These are phyloP conservation scores for Odontesthes bonariensis DNA, from an alignment of 2,113 vertebrate species.

Conservation along the genomic window DNA sequence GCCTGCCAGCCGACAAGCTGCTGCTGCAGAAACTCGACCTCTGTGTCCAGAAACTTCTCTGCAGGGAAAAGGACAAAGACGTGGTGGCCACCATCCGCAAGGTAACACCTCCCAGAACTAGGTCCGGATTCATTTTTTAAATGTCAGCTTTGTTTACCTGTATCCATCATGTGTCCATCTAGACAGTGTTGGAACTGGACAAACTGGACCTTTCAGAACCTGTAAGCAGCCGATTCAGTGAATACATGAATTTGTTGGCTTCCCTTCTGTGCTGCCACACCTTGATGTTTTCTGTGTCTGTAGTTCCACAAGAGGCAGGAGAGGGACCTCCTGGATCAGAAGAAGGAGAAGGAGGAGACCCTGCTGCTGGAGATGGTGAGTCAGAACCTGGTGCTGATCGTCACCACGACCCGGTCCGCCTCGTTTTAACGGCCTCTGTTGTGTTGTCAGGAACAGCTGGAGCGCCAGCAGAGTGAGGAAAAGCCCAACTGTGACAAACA, in stretches of 20 bases:
- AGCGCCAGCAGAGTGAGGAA: constrained; percentile 59
- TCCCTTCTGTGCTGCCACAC: neutral
- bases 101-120: constrained; percentile 73
- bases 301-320: constrained; percentile 92
- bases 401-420: neutral
- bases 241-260: neutral
- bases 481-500: constrained; percentile 52
- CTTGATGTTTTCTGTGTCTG: constrained; percentile 6
- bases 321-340: constrained; percentile 91
- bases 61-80: constrained; percentile 95
- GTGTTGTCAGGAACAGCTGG: constrained; percentile 63
- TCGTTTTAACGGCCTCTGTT: neutral
- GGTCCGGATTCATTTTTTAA: neutral
- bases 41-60: constrained; percentile 91
- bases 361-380: constrained; percentile 93
- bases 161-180: constrained; percentile 21
- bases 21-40: constrained; percentile 93
- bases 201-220: constrained; percentile 91
- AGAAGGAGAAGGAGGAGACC: constrained; percentile 93
- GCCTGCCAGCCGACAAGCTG: constrained; percentile 91
- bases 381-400: neutral
- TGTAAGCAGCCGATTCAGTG: constrained; percentile 47
- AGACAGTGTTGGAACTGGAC: constrained; percentile 95
- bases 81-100: constrained; percentile 90
- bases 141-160: constrained; percentile 9